phyloP scores from a whole-genome alignment of 2,888 invertebrate species.

The Halocaridina rubra region DNA sequence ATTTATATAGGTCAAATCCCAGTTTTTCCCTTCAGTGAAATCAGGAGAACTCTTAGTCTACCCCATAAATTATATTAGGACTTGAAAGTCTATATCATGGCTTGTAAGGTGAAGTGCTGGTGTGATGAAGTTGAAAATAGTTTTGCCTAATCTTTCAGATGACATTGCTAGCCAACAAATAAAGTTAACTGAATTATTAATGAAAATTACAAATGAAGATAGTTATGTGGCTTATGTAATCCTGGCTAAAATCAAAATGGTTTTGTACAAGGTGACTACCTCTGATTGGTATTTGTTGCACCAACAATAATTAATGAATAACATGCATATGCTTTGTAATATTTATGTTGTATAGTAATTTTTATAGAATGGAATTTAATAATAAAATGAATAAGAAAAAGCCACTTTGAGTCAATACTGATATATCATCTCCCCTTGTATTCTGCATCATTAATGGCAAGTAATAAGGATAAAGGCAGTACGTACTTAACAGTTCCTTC shows the following conservation, averaged over 20 bases:
- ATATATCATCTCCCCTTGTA: too few species aligned
- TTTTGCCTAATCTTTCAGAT: neutral
- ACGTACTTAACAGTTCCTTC: too few species aligned
- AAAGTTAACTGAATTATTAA: neutral
- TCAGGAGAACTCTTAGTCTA: too few species aligned
- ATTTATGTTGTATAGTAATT: slow-evolving; percentile 44
- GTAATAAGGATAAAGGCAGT: too few species aligned
- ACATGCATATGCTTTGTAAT: slow-evolving; percentile 49
- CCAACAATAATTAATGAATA: slow-evolving; percentile 11
- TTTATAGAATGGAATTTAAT: slow-evolving; percentile 39
- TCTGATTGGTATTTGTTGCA: slow-evolving; percentile 13
- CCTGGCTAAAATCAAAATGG: slow-evolving; percentile 23
- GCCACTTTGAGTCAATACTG: too few species aligned
- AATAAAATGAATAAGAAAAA: slow-evolving; percentile 35
- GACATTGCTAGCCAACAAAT: neutral
- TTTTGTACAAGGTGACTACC: slow-evolving; percentile 1
- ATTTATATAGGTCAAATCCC: too few species aligned
- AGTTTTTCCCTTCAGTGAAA: too few species aligned
- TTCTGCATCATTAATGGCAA: too few species aligned
- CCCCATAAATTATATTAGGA: too few species aligned
- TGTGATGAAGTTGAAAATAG: neutral
- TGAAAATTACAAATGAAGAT: too few species aligned
- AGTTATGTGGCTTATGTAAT: too few species aligned
- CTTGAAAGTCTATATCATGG: too few species aligned
- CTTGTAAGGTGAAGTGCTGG: neutral